These are phyloP conservation scores for Eurois occulta DNA, from an alignment of 2,888 invertebrate species.

Conservation along the genomic window DNA sequence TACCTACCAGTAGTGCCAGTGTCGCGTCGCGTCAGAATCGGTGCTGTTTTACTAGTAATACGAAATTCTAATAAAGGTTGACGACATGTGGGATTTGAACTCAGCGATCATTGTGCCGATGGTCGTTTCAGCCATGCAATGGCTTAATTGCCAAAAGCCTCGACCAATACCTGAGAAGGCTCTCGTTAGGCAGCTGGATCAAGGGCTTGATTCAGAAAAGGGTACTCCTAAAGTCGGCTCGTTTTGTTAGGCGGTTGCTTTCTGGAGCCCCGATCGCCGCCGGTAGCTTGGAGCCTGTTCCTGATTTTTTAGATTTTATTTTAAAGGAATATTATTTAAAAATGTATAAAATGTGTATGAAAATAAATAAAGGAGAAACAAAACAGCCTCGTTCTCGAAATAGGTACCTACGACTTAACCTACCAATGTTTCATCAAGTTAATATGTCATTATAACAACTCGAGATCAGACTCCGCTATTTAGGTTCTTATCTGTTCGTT, in stretches of 20 bases:
- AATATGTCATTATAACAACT: too few relatives aligned
- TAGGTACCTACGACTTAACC: background rate
- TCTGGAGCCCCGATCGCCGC: background rate
- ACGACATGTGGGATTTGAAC: background rate
- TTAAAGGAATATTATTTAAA: background rate
- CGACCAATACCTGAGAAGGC: background rate
- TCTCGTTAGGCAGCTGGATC: background rate
- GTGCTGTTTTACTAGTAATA: background rate
- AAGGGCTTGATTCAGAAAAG: background rate
- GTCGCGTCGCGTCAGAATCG: constrained; percentile 1
- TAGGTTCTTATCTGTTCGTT: constrained; percentile 5
- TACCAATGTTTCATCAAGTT: background rate
- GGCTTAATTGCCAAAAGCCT: background rate
- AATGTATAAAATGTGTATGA: background rate
- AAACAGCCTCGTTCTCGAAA: background rate
- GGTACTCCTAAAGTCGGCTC: background rate
- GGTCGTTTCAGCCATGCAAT: background rate
- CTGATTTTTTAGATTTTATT: background rate
- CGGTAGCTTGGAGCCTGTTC: background rate
- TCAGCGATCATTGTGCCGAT: background rate
- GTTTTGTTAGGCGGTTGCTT: background rate
- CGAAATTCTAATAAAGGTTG: background rate
- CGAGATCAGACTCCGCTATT: constrained; percentile 1
- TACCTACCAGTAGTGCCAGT: background rate
- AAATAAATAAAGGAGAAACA: background rate